These are phyloP conservation scores for Xenopus laevis DNA, from an alignment of 2,113 vertebrate species.

Conservation along the genomic window DNA sequence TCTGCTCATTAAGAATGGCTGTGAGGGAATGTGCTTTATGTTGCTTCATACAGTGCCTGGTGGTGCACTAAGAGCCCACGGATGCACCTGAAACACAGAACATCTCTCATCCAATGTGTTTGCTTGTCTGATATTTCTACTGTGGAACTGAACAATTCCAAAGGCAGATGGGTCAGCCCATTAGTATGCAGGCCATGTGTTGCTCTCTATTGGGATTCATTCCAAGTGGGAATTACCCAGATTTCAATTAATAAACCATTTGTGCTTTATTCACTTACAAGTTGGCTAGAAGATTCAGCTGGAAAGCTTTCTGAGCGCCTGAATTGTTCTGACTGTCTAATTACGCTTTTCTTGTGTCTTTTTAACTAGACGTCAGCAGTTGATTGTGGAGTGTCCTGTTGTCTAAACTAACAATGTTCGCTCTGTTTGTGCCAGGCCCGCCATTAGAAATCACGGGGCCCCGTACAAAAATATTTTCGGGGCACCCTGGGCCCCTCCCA, in stretches of 20 bases:
- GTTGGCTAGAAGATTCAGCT: conserved; percentile 49
- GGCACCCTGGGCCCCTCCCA: no score
- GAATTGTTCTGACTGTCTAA: conserved; percentile 40
- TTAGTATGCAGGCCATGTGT: conserved; percentile 33
- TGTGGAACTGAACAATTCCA: no score
- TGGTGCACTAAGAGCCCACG: no score
- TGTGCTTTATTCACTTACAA: conserved; percentile 46
- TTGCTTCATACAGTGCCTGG: no score
- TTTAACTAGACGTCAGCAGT: conserved; percentile 30
- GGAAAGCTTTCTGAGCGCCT: conserved; percentile 51
- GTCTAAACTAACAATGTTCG: background rate
- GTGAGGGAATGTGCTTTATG: no score
- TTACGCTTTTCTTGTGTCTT: conserved; percentile 21
- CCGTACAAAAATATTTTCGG: no score
- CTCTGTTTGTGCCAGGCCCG: background rate
- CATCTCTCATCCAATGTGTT: no score
- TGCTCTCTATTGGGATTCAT: conserved; percentile 47
- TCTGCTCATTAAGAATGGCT: no score
- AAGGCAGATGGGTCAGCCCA: background rate
- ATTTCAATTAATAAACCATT: conserved; percentile 53
- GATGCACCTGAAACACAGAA: no score
- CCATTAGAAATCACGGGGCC: no score
- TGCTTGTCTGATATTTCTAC: no score
- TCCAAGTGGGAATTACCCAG: conserved; percentile 58
- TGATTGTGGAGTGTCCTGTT: conserved; percentile 9